Evolutionary conservation across 1,140 invertebrate genomes (phyloP), one percentile per base, ranked within the genome.

Genomic region (Zophobas morio): DNA sequence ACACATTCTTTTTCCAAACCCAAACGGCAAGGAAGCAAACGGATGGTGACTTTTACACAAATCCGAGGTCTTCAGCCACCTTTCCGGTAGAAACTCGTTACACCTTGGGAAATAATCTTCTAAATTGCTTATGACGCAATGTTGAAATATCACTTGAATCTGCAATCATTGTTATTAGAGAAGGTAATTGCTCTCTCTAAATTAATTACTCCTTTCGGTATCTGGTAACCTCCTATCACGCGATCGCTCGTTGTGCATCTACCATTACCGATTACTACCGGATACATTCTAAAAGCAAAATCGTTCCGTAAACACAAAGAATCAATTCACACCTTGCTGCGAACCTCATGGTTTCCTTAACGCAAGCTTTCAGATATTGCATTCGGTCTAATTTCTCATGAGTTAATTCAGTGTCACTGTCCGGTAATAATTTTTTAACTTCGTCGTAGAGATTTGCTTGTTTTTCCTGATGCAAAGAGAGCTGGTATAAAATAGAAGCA

Each of bases 321-420:
- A 32, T 53, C 2, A 36, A 8, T 6, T 60, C 71, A 51, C 6
- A 51, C 39, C 37, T 66, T 20, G 42, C 8, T 2, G 36, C 53
- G 79, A 78, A 95, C 94, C 95, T 93, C 81, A 98, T 94, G 0
- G 96, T 94, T 91, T 98, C 97, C 84, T 96, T 95, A 39, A 98
- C 93, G 82, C 96, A 97, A 1, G 95, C 95, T 88, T 96, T 97
- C 2, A 96, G 89, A 82, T 96, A 97, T 40, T 91, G 88, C 85
- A 96, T 90, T 82, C 93, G 90, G 79, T 95, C 92, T 1, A 98
- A 87, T 77, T 92, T 89, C n/a, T 90, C 87, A 47, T 91, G 90
- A 3, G 91, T 94, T 0, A 97, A 84, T 0, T 90, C 88, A 47
- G 90, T 88, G 63, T 88, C 87, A 37, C 4, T 66, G 85, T 92